Evolutionary conservation across 2,888 invertebrate species (phyloP).

Genomic region (Proisotoma minuta): DNA sequence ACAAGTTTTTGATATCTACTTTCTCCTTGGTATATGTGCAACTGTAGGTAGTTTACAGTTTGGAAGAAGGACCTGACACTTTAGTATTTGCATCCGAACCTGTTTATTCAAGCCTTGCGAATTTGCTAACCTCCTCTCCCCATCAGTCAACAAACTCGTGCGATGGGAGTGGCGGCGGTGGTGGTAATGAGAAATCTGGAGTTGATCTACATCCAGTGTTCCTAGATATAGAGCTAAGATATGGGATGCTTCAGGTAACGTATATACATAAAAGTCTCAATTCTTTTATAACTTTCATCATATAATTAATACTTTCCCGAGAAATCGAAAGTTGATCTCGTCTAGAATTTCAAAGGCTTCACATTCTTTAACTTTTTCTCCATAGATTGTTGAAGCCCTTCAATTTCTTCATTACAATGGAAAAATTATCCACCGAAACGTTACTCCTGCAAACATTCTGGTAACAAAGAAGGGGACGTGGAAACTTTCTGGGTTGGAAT

Average conservation of each 20-base stretch:
- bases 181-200: constrained; percentile 11
- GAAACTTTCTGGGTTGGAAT: constrained; percentile 93
- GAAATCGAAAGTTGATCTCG: background rate
- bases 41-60: constrained; percentile 60
- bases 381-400: constrained; percentile 89
- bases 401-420: constrained; percentile 84
- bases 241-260: constrained; percentile 82
- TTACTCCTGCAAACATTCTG: constrained; percentile 86
- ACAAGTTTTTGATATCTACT: background rate
- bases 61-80: constrained; percentile 80
- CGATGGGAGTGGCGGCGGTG: constrained; percentile 10
- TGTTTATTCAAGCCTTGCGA: constrained; percentile 80
- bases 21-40: background rate
- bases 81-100: constrained; percentile 93
- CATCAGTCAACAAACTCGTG: constrained; percentile 51
- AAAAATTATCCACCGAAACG: constrained; percentile 85
- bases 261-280: background rate
- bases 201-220: constrained; percentile 55
- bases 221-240: constrained; percentile 86
- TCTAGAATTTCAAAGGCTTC: background rate
- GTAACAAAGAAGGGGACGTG: constrained; percentile 87
- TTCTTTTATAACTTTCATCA: too few species aligned
- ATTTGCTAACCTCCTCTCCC: constrained; percentile 63
- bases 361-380: constrained; percentile 37
- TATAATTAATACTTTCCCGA: constrained; percentile 3